These are phyloP conservation scores for Orthonychiurus folsomi DNA, from an alignment of 2,888 invertebrate genomes.

Conservation along the genomic window DNA sequence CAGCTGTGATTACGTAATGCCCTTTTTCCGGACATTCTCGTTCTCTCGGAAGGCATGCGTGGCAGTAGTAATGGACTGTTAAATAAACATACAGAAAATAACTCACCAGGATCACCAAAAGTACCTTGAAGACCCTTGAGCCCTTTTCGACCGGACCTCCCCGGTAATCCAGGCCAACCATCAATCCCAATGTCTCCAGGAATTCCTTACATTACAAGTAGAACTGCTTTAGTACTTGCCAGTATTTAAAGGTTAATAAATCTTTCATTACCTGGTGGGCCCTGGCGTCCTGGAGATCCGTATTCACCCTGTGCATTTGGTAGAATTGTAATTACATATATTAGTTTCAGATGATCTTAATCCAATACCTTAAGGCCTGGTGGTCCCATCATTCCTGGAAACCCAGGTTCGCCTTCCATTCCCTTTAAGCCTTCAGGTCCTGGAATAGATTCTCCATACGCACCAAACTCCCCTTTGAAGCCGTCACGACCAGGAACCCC, in stretches of 20 bases:
- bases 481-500: constrained; percentile 10
- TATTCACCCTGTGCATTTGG: not conserved
- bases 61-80: no score
- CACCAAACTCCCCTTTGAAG: constrained; percentile 8
- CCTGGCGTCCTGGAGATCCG: not conserved
- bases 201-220: constrained; percentile 17
- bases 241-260: not conserved
- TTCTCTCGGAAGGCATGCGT: no score
- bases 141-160: not conserved
- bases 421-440: constrained; percentile 34
- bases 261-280: not conserved
- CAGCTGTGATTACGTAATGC: no score
- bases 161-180: not conserved
- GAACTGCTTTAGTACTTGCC: constrained; percentile 7
- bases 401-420: constrained; percentile 41
- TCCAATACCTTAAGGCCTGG: constrained; percentile 4
- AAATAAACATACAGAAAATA: no score
- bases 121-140: not conserved
- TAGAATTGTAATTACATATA: not conserved
- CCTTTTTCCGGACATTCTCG: no score
- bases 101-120: constrained; percentile 8
- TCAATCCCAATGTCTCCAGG: constrained; percentile 11
- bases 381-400: constrained; percentile 40
- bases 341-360: not conserved
- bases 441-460: constrained; percentile 23